phyloP scores from a whole-genome alignment of 2,113 vertebrate species.

The Sinocyclocheilus rhinocerous region DNA sequence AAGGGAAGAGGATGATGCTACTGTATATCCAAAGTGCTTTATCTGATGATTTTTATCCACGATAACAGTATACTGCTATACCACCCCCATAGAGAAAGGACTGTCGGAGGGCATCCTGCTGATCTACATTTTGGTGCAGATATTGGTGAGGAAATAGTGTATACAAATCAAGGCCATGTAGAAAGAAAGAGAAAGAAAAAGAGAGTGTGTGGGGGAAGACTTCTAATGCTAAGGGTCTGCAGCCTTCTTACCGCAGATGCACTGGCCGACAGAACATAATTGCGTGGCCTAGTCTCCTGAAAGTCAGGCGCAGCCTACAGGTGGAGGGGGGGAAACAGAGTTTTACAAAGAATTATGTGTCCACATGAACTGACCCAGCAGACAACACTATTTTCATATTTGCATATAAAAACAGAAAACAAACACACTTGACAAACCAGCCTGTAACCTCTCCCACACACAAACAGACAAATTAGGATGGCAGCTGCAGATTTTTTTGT shows the following conservation, averaged over 20 bases:
- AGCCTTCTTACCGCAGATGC: conserved; percentile 92
- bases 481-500: neutral
- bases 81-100: neutral
- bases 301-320: conserved; percentile 94
- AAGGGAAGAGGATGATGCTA: neutral
- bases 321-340: conserved; percentile 63
- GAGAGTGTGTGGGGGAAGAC: neutral
- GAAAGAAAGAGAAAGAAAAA: conserved; percentile 5
- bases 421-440: neutral
- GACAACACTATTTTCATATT: conserved; percentile 21
- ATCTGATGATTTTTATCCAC: neutral
- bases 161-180: conserved; percentile 3
- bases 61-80: neutral
- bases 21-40: no score
- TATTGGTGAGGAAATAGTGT: neutral
- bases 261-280: conserved; percentile 97
- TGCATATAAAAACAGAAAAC: neutral
- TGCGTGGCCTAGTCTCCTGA: conserved; percentile 98
- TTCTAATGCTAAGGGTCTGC: conserved; percentile 42
- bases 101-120: neutral
- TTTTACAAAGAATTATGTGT: conserved; percentile 55
- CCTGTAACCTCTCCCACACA: neutral
- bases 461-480: neutral
- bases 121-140: neutral
- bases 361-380: conserved; percentile 42